Base-by-base conservation (phyloP, 30 jellyfish, hydroid and myxozoan species). In the Cassiopea andromeda region DNA sequence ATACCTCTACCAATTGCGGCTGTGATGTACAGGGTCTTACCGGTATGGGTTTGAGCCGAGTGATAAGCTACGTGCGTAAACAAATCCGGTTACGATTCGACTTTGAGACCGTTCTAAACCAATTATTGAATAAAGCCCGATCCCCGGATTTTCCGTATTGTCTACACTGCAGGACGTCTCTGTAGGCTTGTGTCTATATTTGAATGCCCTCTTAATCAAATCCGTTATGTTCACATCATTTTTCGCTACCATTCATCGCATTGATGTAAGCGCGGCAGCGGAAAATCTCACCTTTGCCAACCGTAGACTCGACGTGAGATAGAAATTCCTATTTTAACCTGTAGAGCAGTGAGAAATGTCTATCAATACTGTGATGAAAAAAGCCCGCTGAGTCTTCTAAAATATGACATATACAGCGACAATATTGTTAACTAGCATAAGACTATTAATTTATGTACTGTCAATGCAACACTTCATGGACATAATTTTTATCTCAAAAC, bases 131-230 rank as follows among this genome's bases (percentile, higher is more conserved):
- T 86, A 87, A 75, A 86, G 76, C 80, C 93, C 93, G 93, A 86
- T 86, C 93, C 89, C 93, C 93, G 89, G 93, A 86, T 86, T 86
- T 86, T 86, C 93, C 93, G 82, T 86, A 86, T 86, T 76, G 93
- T 75, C 93, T 75, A 85, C 93, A 49, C 93, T 58, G 93, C 83
- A 58, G 89, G 93, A 75, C 84, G 75, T 60, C 93, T 67, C 84
- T 75, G 93, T 86, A 57, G 83, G 85, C 89, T 86, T 45, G 77
- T 86, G 93, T 86, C 93, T 86, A 75, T 86, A 77, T 86, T 86
- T 86, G 85, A 86, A 86, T 86, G 76, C 93, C 93, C 46, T 77
- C 72, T 77, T 75, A 77, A 86, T 86, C 93, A 86, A 86, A 86
- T 75, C 93, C 93, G 93, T 86, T 86, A 86, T 75, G 93, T 86